Evolutionary conservation across 2,888 invertebrate genomes (phyloP).

Genomic region (Cantharis flavilabris): DNA sequence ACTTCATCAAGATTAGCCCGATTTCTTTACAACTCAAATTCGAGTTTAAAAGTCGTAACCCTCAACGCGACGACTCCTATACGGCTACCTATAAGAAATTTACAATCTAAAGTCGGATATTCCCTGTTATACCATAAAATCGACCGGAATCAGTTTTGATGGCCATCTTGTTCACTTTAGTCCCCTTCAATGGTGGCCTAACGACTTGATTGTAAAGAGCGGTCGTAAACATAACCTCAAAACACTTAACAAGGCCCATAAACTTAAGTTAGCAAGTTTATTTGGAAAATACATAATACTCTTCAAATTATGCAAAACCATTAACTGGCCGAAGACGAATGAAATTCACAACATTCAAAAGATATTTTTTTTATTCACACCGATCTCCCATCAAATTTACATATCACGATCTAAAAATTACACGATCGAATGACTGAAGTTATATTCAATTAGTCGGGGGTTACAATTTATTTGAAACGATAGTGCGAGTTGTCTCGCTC

Average conservation of each 20-base stretch:
- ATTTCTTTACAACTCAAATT: not conserved
- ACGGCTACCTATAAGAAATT: slow-evolving; percentile 28
- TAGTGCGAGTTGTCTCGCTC: no score
- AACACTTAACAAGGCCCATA: slow-evolving; percentile 32
- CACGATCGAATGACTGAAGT: not conserved
- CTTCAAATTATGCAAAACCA: not conserved
- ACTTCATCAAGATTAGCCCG: not conserved
- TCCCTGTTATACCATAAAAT: slow-evolving; percentile 31
- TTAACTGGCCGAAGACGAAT: not conserved
- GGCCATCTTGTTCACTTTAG: slow-evolving; percentile 43
- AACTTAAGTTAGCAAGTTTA: slow-evolving; percentile 30
- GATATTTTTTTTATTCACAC: not conserved
- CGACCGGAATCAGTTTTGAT: slow-evolving; percentile 39
- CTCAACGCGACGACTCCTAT: slow-evolving; percentile 12
- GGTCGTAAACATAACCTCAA: slow-evolving; percentile 33
- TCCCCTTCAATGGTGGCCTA: slow-evolving; percentile 35
- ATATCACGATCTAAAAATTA: not conserved
- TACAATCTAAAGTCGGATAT: slow-evolving; percentile 28
- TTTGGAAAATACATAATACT: slow-evolving; percentile 7
- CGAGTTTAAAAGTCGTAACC: not conserved
- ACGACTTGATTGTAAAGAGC: slow-evolving; percentile 42
- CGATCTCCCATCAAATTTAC: not conserved
- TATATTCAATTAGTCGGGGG: not conserved
- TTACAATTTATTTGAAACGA: not conserved
- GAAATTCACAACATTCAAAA: not conserved